Conservation (phyloP, 2,113 vertebrate species). For the Aythya baeri region DNA sequence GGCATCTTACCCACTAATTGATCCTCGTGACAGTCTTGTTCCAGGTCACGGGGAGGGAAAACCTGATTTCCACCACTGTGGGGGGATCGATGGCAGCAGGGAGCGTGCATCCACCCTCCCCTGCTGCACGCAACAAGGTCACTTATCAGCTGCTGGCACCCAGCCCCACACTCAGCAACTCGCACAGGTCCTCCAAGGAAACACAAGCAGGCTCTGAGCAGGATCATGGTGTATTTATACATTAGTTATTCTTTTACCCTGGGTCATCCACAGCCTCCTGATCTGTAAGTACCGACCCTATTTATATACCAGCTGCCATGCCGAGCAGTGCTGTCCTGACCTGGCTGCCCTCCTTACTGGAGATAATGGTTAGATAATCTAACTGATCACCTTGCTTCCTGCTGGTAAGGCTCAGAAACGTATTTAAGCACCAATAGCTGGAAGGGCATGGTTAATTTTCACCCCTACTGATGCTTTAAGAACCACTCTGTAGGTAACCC, state of each 20-base stretch:
- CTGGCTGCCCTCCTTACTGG: slow-evolving; percentile 1
- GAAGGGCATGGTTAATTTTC: not conserved
- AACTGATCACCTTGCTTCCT: slow-evolving; percentile 11
- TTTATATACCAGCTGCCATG: not conserved
- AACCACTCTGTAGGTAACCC: not conserved
- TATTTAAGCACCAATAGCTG: not conserved
- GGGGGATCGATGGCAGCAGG: not conserved
- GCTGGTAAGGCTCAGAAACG: not conserved
- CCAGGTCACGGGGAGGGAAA: not conserved
- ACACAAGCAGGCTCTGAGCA: not conserved
- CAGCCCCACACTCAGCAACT: not conserved
- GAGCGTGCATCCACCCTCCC: not conserved
- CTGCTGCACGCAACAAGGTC: not conserved
- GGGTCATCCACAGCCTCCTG: not conserved
- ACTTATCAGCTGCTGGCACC: not conserved
- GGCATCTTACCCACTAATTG: not conserved
- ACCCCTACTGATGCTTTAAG: not conserved
- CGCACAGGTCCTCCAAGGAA: not conserved
- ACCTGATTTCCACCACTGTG: not conserved
- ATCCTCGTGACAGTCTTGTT: not conserved
- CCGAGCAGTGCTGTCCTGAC: not conserved
- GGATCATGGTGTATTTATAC: not conserved
- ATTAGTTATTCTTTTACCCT: slow-evolving; percentile 11
- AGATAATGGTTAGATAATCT: slow-evolving; percentile 39
- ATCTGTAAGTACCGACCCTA: not conserved